Evolutionary conservation across 2,113 vertebrate species (phyloP).

Genomic region (Saimiri boliviensis): DNA sequence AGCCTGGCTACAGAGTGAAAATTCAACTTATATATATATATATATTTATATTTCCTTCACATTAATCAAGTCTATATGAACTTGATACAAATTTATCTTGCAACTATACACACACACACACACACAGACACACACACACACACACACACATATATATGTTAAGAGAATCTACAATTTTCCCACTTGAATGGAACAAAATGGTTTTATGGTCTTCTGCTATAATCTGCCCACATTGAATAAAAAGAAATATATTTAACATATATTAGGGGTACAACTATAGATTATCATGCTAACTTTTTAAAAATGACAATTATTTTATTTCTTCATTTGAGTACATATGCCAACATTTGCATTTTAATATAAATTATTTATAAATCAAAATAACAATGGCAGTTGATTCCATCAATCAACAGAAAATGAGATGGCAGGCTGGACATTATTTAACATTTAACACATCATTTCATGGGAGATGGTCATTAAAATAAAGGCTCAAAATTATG

Average conservation of each 20-base stretch:
- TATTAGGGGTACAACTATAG: not conserved
- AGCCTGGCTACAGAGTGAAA: too few species aligned
- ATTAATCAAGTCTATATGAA: not conserved
- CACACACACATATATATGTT: not conserved
- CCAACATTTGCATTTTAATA: slow-evolving; percentile 15
- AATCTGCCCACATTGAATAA: not conserved
- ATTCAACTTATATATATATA: too few species aligned
- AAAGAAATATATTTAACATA: not conserved
- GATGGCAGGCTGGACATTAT: not conserved
- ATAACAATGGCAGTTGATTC: not conserved
- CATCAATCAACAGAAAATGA: not conserved
- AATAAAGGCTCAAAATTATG: slow-evolving; percentile 20
- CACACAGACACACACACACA: not conserved
- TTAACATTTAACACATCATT: slow-evolving; percentile 9
- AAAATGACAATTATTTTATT: not conserved
- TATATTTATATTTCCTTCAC: not conserved
- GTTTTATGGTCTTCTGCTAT: not conserved
- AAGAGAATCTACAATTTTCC: not conserved
- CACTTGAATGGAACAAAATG: not conserved
- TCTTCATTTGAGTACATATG: not conserved
- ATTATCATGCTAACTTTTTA: not conserved
- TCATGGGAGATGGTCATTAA: not conserved
- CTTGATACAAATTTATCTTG: not conserved
- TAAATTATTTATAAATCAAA: slow-evolving; percentile 40
- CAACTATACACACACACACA: not conserved